Base-by-base conservation (phyloP, 2,797 vertebrate genomes). In the Aplochiton taeniatus region DNA sequence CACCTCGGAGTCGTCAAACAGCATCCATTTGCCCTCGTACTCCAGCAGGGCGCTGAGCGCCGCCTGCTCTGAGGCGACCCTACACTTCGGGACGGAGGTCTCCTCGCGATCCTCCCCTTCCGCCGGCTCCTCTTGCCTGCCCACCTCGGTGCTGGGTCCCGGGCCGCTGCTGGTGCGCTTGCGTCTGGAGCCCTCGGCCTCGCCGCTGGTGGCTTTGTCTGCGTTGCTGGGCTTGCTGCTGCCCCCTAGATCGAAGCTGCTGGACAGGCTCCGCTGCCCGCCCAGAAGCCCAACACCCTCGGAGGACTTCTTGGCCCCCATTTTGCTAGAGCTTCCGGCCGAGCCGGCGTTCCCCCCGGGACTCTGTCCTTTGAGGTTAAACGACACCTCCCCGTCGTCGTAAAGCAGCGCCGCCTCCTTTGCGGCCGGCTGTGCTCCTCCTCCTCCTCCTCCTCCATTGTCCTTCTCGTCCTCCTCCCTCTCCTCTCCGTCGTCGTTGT, bases 1-100 rank as follows among this genome's bases (percentile, higher is more conserved):
- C 76, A 98, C 98, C 84, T 99, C 97, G 0, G 96, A 98, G 77
- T 99, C 96, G 18, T 99, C 97, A 14, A 99, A 99, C 70, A 98
- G 92, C 89, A 99, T 74, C 98, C 98, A 99, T 68, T 97, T 98
- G 0, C 95, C 96, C 77, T 99, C 95, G 0, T 95, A 99, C 58
- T 95, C 90, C 56, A 90, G 90, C 31, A 99, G 92, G 81, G 83
- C 91, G 77, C 58, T 81, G 31, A 87, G 46, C 11, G 85, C 88
- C 46, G 73, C 77, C 71, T 80, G 77, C 69, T 83, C 72, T 12
- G 66, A 46, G 52, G 76, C 67, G 61, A 62, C 78, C 54, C 1
- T 63, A 14, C 46, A 58, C 0, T 61, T 66, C 13, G 13, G 13
- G 17, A 1, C 1, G 0, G 71, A 13, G 0, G 61, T 13, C 10